Evolutionary conservation across 2,888 invertebrate genomes (phyloP), one percentile per base, ranked within the genome.

Genomic region (Acleris emargana): DNA sequence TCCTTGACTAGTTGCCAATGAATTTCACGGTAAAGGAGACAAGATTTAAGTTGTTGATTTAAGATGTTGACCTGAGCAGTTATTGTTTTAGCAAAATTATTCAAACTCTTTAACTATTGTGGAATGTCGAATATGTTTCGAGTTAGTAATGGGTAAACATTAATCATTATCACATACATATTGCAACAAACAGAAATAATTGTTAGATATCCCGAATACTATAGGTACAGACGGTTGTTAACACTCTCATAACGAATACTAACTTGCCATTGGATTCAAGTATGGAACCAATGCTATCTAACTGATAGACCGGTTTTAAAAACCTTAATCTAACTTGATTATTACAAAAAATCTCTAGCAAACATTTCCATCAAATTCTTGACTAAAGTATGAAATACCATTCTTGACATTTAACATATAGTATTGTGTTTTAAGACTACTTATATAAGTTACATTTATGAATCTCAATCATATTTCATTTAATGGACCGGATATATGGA

Each of bases 401-500:
- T 20, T 18, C 38, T 38, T 17, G 49, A 64, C 17, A 55, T 62
- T 59, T 32, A 43, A 57, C 47, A 62, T 49, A 57, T 42, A 57
- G 13, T 11, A 16, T 5, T 57, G 16, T 20, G 17, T 70, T 62
- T 62, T 64, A 50, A 45, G 17, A 64, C 66, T 70, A 69, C 66
- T 64, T 66, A 52, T 72, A 67, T 68, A 70, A 58, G 62, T 69
- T 71, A 69, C 62, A 66, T 68, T 74, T 76, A 79, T 74, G 74
- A 81, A 76, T 80, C 74, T 80, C 73, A 75, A 77, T 70, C 71
- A 69, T 67, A 62, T 68, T 60, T 71, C 67, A 71, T 68, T 71
- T 58, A 72, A 79, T 83, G 84, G 87, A 87, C 84, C 83, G 78
- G 79, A 76, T 84, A 80, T 84, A 87, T 86, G 86, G 85, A 86